Base-by-base conservation (phyloP, 2,888 invertebrate genomes). In the Amphipyra berbera region DNA sequence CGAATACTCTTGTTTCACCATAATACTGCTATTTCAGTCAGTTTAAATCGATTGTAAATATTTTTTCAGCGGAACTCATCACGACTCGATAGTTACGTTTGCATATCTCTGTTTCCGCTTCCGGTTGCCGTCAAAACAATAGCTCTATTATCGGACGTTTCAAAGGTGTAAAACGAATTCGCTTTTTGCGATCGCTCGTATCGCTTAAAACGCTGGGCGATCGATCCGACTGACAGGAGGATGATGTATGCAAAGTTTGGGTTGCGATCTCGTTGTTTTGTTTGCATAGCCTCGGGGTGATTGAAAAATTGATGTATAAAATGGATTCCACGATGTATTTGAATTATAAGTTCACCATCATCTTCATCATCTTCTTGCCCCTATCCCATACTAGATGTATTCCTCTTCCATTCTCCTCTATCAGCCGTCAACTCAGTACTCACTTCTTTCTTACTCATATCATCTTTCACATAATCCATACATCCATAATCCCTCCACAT, bases 121-220 rank as follows among this genome's bases (percentile, higher is more conserved):
- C 73, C 79, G 65, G 52, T 48, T 47, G 62, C 69, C 47, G 78
- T 84, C 81, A 82, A 85, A 86, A 86, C 86, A 88, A 83, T 81
- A 66, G 58, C 73, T 68, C 76, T 81, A 70, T 85, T 83, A 85
- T 84, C 76, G 73, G 68, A 13, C 70, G 72, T 76, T 81, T 76
- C 66, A 83, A 79, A 87, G 81, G 83, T 82, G 82, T 76, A 82
- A 84, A 82, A 81, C 66, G 76, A 77, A 74, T 80, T 75, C 73
- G 70, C 58, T 72, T 75, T 79, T 78, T 67, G 48, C 57, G 12
- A 65, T 54, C 47, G 12, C 6, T 41, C 50, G 48, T 46, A 53
- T 44, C 46, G 58, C 14, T 40, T 38, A 12, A 33, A 48, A 14
- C 41, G 52, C 37, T 56, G 35, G 13, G 5, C 10, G 41, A 35